These are phyloP conservation scores for Eupithecia pulchellata DNA, from an alignment of 2,888 invertebrate genomes.

Conservation along the genomic window DNA sequence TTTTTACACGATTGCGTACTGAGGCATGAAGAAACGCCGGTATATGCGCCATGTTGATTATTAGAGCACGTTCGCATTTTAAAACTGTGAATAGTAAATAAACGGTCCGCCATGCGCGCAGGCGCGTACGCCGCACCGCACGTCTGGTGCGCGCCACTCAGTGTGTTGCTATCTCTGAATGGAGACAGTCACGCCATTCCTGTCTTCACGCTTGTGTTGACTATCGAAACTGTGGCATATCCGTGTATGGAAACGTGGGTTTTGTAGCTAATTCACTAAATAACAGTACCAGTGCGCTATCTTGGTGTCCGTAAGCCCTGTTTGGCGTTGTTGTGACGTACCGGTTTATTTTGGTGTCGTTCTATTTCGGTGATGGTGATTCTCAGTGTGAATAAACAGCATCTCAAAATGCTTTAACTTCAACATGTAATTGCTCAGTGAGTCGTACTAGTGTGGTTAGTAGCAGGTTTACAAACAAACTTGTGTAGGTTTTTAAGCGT, in stretches of 20 bases:
- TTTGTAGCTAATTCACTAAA: conserved; percentile 48
- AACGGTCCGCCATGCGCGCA: conserved; percentile 73
- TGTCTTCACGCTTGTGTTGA: conserved; percentile 52
- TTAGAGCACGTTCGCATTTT: conserved; percentile 77
- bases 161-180: conserved; percentile 76
- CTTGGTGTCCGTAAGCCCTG: conserved; percentile 56
- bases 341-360: conserved; percentile 72
- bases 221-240: conserved; percentile 54
- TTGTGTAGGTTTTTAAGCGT: not conserved
- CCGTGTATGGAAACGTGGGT: conserved; percentile 57
- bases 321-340: conserved; percentile 60
- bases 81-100: conserved; percentile 82
- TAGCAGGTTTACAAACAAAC: conserved; percentile 22
- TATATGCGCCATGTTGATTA: conserved; percentile 73
- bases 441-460: conserved; percentile 25
- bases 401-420: conserved; percentile 57
- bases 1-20: conserved; percentile 48
- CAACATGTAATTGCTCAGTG: conserved; percentile 46
- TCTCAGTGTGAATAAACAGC: conserved; percentile 71
- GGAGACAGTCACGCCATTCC: conserved; percentile 73
- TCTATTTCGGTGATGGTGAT: conserved; percentile 72
- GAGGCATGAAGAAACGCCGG: conserved; percentile 54
- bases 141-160: conserved; percentile 55
- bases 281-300: conserved; percentile 53
- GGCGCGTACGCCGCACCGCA: conserved; percentile 70